These are phyloP conservation scores for Hyperoplus immaculatus DNA, from an alignment of 2,797 vertebrate species.

Conservation along the genomic window DNA sequence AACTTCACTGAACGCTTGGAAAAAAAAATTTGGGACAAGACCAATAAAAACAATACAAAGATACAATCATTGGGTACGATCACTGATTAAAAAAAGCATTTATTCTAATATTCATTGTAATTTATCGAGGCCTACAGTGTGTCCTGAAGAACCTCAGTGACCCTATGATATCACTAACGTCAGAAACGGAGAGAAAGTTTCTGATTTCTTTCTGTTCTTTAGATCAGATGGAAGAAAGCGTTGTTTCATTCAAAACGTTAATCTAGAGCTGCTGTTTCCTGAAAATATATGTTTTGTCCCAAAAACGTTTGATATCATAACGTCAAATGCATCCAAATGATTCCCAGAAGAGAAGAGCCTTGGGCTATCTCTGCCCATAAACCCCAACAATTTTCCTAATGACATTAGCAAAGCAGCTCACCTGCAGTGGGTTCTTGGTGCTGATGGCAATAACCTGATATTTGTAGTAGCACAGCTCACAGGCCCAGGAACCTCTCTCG, in stretches of 20 bases:
- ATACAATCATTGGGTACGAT: background rate
- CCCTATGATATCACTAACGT: constrained; percentile 7
- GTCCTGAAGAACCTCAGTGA: background rate
- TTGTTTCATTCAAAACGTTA: constrained; percentile 42
- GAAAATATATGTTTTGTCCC: constrained; percentile 9
- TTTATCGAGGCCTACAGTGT: constrained; percentile 1
- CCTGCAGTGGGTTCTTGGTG: constrained; percentile 99
- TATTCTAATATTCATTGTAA: constrained; percentile 3
- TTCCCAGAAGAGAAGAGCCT: background rate
- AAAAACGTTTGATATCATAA: constrained; percentile 28
- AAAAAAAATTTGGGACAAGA: background rate
- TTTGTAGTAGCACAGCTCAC: constrained; percentile 99
- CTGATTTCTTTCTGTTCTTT: constrained; percentile 42
- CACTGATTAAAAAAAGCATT: background rate
- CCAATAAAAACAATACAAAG: background rate
- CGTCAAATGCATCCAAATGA: constrained; percentile 26
- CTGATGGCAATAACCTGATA: constrained; percentile 99
- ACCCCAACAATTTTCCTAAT: background rate
- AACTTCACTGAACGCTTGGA: background rate
- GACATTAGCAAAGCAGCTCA: constrained; percentile 68
- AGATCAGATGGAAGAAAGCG: constrained; percentile 34
- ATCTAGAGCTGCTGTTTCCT: constrained; percentile 19
- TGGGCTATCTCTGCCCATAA: background rate
- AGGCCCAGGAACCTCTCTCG: constrained; percentile 98
- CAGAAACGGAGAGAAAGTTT: constrained; percentile 34